Base-by-base conservation (phyloP, 2,888 invertebrate species). In the Linhomoeus sp. region DNA sequence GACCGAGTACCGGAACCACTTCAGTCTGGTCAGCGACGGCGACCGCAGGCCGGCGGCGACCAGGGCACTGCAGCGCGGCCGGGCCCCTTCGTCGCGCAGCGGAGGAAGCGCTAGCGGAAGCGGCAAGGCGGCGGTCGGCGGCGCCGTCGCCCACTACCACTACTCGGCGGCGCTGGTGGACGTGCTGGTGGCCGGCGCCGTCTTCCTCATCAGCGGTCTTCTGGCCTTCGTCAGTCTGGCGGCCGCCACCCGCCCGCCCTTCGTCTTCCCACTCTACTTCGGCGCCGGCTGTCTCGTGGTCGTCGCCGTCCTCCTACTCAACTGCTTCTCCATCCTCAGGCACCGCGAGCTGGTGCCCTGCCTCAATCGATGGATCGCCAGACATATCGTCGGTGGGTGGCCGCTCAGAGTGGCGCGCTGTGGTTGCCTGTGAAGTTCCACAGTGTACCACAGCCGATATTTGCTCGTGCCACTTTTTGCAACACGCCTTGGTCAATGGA, bases 131-230 rank as follows among this genome's bases (percentile, higher is more conserved):
- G n/a, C 37, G 5, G 9, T 7, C 37, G 37, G n/a, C 37, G 37
- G 19, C n/a, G 26, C 55, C 55, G 5, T 55, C 49, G 37, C n/a
- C 24, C 67, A 12, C 23, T 57, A 57, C 43, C 50, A 58, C 36
- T 61, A 61, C 50, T 61, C 60, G 12, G 58, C 56, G 14, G 60
- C 57, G 23, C 53, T 60, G 41, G 75, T 86, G 51, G 86, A 86
- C 64, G 80, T 86, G 45, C 70, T 82, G 35, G 78, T 86, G 20
- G 81, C 84, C 1, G 76, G 78, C 1, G 67, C 82, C 1, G 77
- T 84, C n/a, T 68, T 64, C 53, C 43, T 53, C 22, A 45, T 62
- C 41, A 48, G 43, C 15, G 46, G 50, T 3, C 43, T 56, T 24
- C 37, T 56, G 12, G 44, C 54, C 41, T 22, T 51, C 24, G 46